Conservation (phyloP, 2,797 vertebrate species). For the Iguana delicatissima region DNA sequence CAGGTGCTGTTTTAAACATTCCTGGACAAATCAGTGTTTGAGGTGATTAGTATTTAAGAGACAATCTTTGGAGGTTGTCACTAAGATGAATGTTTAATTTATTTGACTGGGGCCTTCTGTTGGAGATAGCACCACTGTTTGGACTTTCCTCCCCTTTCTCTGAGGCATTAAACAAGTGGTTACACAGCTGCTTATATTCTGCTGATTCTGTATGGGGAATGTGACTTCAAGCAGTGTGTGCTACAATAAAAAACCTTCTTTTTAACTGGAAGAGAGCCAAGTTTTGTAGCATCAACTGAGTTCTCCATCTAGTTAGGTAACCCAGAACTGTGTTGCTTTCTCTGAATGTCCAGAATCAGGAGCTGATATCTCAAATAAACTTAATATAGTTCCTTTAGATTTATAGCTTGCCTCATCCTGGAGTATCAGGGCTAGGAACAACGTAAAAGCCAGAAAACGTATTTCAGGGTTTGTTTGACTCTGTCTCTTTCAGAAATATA, state of each 20-base stretch:
- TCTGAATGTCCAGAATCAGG: conserved; percentile 4
- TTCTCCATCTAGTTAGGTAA: conserved; percentile 23
- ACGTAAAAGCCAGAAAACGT: conserved; percentile 8
- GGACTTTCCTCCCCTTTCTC: background rate
- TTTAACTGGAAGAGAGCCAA: conserved; percentile 11
- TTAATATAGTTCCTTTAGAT: conserved; percentile 24
- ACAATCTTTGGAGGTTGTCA: background rate
- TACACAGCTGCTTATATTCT: background rate
- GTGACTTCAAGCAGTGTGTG: conserved; percentile 4
- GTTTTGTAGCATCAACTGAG: conserved; percentile 6
- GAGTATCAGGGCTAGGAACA: background rate
- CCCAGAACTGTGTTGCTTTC: background rate
- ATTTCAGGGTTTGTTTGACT: background rate
- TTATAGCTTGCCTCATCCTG: background rate
- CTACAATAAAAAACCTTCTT: background rate
- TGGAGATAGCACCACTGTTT: background rate
- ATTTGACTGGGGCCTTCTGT: background rate
- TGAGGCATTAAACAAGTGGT: background rate
- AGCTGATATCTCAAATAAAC: conserved; percentile 17
- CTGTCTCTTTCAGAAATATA: background rate
- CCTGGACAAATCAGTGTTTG: background rate
- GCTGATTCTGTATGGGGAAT: conserved; percentile 10
- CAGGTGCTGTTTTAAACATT: background rate
- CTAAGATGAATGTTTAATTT: background rate
- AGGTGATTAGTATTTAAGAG: background rate